Evolutionary conservation across 1,140 invertebrate genomes (phyloP), one percentile per base, ranked within the genome.

Genomic region (Metopolophium dirhodum): DNA sequence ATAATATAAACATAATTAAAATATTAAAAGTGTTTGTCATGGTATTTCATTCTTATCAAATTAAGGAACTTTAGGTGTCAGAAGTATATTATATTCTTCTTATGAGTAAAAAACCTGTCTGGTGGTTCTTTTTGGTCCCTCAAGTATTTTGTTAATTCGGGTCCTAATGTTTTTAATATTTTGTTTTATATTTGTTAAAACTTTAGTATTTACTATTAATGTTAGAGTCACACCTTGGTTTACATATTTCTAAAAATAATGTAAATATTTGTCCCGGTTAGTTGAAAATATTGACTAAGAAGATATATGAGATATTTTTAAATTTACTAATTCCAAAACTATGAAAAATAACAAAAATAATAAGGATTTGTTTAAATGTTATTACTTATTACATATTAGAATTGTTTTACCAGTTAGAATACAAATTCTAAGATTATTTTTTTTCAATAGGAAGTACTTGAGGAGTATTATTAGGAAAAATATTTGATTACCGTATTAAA

Each of bases 51-150:
- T 93, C 91, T 93, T 93, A 93, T 93, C 45, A 86, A 83, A 93
- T 85, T 93, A 93, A 93, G 91, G 91, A 93, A 93, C 91, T 93
- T 93, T 93, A 86, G 82, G 91, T 93, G 82, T 93, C 77, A 93
- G 45, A 85, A 93, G 91, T 85, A n/a, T 83, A 93, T 41, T 83
- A 93, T 41, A 35, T 85, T 83, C 91, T 93, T 93, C 77, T 93
- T 57, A 90, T 93, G 77, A 93, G 91, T 93, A 93, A 85, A 93
- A 93, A 85, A 86, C 91, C 91, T 93, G 77, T 30, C 3, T 93
- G 82, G 91, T 57, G 91, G 68, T 92, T 91, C n/a, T 92, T 92
- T 14, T 82, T 93, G 91, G 91, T 93, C 91, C 91, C 91, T 93
- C 91, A 93, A 93, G 91, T 93, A 93, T 37, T 93, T 51, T 93